Base-by-base conservation (phyloP, 2,888 invertebrate species). In the Heteromyza rotundicornis region DNA sequence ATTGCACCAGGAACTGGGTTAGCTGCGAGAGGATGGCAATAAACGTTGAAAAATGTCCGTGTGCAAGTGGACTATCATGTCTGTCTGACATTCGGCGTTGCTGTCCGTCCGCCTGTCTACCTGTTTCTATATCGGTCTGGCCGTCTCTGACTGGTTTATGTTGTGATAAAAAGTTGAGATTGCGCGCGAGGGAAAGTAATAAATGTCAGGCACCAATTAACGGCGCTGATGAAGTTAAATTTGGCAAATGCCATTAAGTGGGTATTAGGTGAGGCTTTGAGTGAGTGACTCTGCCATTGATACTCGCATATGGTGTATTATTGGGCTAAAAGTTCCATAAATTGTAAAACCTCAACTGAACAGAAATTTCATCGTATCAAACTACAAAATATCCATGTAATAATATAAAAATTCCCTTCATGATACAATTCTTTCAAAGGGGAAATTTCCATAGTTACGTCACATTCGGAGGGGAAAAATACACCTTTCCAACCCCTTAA, bases 121-220 rank as follows among this genome's bases (percentile, higher is more conserved):
- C 8, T 19, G 52, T 36, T 12, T 12, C 19, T 10, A 20, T 50
- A 40, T 19, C 59, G 44, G 19, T 49, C 54, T 62, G 66, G 49
- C 60, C 19, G 59, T 54, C 58, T 32, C 57, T 55, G 66, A 66
- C 66, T 69, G 73, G 49, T 53, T 52, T 32, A 20, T 50, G 19
- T 52, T 50, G 40, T 55, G 59, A 57, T 60, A 57, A 60, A 63
- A 35, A 17, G 60, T 47, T 54, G 50, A 57, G 63, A 63, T 63
- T 63, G 58, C 50, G 19, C 12, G 2, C 51, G 16, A 19, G 36
- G 71, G 67, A 64, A 60, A 54, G 69, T 68, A 71, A 71, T 75
- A 67, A 75, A 70, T 68, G 71, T 73, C 68, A 68, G 68, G 20
- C 64, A 61, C 67, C 73, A 73, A 74, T 72, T 72, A 74, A 68